Conservation (phyloP, 2,888 invertebrate genomes). For the Arrhopalites spinosus region DNA sequence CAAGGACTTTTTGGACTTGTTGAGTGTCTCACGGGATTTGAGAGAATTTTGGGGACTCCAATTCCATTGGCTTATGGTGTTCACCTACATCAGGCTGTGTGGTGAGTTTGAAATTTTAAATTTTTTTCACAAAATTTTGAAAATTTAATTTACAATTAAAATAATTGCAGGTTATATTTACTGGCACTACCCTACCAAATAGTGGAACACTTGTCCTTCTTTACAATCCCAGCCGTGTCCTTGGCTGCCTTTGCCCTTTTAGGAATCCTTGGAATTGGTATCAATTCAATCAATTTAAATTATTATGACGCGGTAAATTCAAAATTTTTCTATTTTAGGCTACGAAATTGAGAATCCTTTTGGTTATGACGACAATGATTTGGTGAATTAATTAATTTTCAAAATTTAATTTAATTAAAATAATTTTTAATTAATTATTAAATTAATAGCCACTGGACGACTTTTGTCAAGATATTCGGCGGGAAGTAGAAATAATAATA, state of each 20-base stretch:
- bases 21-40: conserved; percentile 49
- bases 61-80: conserved; percentile 51
- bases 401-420: too few species aligned
- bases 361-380: conserved; percentile 45
- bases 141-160: too few species aligned
- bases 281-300: too few species aligned
- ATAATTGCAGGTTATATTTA: conserved; percentile 46
- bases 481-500: conserved; percentile 45
- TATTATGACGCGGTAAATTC: too few species aligned
- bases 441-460: conserved; percentile 49
- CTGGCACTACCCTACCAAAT: conserved; percentile 47
- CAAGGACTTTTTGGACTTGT: conserved; percentile 48
- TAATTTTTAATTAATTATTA: background rate
- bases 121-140: too few species aligned
- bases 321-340: too few species aligned
- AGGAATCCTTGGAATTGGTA: conserved; percentile 48
- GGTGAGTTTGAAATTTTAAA: background rate
- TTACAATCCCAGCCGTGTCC: conserved; percentile 41
- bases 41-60: conserved; percentile 47
- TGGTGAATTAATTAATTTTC: conserved; percentile 11
- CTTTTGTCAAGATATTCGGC: conserved; percentile 44
- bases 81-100: conserved; percentile 35
- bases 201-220: conserved; percentile 42
- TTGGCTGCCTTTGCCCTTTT: conserved; percentile 46
- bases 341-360: conserved; percentile 51